Percentiles rank a stretch among this genome's conserved stretches.
Evolutionary conservation across 2,888 invertebrate genomes (phyloP).

Genomic region (Cryptophagus acutangulus): DNA sequence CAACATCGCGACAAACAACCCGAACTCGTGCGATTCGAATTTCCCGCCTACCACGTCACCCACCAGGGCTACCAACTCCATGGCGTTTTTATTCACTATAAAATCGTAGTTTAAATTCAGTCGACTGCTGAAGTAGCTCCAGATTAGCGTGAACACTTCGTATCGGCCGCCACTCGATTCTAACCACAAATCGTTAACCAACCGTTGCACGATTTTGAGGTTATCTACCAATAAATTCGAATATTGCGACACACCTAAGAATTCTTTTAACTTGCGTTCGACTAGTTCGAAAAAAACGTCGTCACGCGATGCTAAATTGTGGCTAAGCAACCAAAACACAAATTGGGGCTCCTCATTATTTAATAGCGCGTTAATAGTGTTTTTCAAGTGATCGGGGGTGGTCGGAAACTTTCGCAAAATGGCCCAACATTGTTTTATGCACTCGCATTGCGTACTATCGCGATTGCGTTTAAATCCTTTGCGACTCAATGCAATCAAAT

Average conservation of each 20-base stretch:
- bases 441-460: slow-evolving; percentile 23
- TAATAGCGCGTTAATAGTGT: slow-evolving; percentile 34
- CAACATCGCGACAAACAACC: slow-evolving; percentile 40
- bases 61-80: neutral
- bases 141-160: slow-evolving; percentile 40
- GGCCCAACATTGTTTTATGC: slow-evolving; percentile 38
- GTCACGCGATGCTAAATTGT: slow-evolving; percentile 13
- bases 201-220: slow-evolving; percentile 31
- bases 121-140: slow-evolving; percentile 44
- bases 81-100: slow-evolving; percentile 22
- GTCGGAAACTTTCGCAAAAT: slow-evolving; percentile 30
- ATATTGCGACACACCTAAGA: slow-evolving; percentile 23
- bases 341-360: slow-evolving; percentile 31
- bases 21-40: too few species aligned
- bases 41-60: neutral
- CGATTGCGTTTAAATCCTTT: slow-evolving; percentile 2
- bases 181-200: slow-evolving; percentile 39
- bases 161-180: slow-evolving; percentile 36
- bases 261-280: slow-evolving; percentile 32
- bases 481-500: neutral
- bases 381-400: slow-evolving; percentile 35
- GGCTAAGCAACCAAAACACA: too few species aligned
- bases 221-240: slow-evolving; percentile 28
- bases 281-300: slow-evolving; percentile 33
- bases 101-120: slow-evolving; percentile 35